Percentiles rank a stretch among this genome's conserved stretches.
Evolutionary conservation across 2,888 invertebrate species (phyloP).

Genomic region (Aphrophora alni): DNA sequence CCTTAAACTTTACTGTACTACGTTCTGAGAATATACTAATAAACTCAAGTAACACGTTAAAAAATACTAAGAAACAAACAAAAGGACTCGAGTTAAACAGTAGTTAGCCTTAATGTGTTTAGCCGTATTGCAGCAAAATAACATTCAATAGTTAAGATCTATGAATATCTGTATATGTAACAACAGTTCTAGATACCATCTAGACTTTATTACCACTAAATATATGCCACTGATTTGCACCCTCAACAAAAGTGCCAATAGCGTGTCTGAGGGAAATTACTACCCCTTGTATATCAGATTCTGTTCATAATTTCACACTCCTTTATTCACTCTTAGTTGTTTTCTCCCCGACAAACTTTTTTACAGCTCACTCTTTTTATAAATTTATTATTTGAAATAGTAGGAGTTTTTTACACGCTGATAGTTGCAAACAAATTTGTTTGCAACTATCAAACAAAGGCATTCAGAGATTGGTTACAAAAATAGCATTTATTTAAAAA

Average conservation of each 20-base stretch:
- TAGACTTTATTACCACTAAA: slow-evolving; percentile 30
- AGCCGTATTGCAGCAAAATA: neutral
- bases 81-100: neutral
- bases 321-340: neutral
- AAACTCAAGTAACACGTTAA: too few species aligned
- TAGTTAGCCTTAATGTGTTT: neutral
- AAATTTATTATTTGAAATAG: neutral
- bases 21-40: too few species aligned
- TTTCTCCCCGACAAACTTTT: neutral
- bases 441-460: too few species aligned
- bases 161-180: slow-evolving; percentile 6
- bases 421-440: neutral
- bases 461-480: too few species aligned
- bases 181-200: neutral
- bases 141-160: neutral
- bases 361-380: neutral
- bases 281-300: neutral
- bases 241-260: slow-evolving; percentile 33
- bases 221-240: slow-evolving; percentile 31
- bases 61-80: neutral
- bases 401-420: neutral
- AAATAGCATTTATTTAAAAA: too few species aligned
- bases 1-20: too few species aligned
- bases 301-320: neutral
- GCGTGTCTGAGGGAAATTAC: slow-evolving; percentile 27